A percentile compares a stretch with the other conserved stretches of the same genome.
Conservation (phyloP, 2,888 invertebrate species). For the Drosophila algonquin region DNA sequence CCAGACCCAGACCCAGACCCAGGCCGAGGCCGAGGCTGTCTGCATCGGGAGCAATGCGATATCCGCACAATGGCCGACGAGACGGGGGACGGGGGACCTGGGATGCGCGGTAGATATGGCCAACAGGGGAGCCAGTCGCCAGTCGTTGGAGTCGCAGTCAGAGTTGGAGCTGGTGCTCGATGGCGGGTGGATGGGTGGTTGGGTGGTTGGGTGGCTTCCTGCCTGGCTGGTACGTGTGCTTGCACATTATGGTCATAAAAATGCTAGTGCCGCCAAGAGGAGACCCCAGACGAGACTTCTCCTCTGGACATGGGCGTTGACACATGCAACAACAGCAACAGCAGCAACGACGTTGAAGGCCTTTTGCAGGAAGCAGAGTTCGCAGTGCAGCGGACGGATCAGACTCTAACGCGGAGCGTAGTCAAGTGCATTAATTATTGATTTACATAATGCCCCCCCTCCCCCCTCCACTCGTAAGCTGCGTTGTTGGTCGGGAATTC, state of each 20-base stretch:
- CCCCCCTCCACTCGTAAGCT: not conserved
- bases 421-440: constrained; percentile 57
- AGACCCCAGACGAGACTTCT: constrained; percentile 12
- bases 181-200: not conserved
- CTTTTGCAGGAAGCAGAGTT: constrained; percentile 2
- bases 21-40: not conserved
- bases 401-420: constrained; percentile 41
- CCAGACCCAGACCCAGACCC: not conserved
- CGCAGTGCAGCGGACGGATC: constrained; percentile 21
- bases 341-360: not conserved
- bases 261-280: constrained; percentile 3
- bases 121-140: not conserved
- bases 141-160: not conserved
- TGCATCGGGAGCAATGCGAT: constrained; percentile 12
- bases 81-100: not conserved
- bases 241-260: constrained; percentile 57
- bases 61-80: constrained; percentile 1
- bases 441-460: constrained; percentile 38
- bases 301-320: constrained; percentile 42
- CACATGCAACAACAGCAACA: constrained; percentile 35
- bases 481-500: not conserved
- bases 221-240: constrained; percentile 31
- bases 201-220: not conserved
- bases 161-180: not conserved
- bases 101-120: not conserved